A percentile compares a stretch with the other conserved stretches of the same genome.
Evolutionary conservation across 2,113 vertebrate species (phyloP).

Genomic region (Ctenomys sociabilis): DNA sequence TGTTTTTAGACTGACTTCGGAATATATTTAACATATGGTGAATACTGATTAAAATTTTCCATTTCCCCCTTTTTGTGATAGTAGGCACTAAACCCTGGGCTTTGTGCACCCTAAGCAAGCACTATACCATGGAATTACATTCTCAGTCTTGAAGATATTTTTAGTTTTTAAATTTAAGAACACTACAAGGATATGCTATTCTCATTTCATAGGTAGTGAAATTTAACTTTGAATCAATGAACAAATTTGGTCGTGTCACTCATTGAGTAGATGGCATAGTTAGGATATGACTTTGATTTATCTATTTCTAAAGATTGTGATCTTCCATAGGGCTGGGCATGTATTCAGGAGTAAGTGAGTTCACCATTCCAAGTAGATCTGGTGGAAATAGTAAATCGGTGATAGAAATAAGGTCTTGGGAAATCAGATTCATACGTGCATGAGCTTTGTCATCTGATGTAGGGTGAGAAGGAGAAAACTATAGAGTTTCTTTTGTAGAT

Average conservation of each 20-base stretch:
- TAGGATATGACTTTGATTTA: neutral
- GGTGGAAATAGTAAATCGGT: neutral
- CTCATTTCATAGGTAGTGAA: neutral
- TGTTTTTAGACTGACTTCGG: neutral
- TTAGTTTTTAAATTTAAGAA: neutral
- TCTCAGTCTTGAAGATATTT: neutral
- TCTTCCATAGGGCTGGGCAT: neutral
- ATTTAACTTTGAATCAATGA: neutral
- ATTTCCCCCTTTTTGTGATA: neutral
- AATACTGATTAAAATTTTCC: neutral
- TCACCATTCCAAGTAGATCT: neutral
- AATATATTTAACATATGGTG: neutral
- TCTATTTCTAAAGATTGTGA: neutral
- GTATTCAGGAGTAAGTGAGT: neutral
- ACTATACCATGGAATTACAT: neutral
- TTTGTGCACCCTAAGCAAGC: neutral
- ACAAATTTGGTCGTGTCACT: neutral
- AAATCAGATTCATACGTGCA: neutral
- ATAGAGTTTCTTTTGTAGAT: neutral
- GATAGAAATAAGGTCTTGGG: neutral
- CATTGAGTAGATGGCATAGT: neutral
- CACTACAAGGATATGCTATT: neutral
- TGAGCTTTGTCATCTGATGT: neutral
- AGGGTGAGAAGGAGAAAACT: neutral
- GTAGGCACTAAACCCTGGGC: neutral